These are phyloP conservation scores for Megaptera novaeangliae DNA, from an alignment of 2,113 vertebrate genomes.

Conservation along the genomic window DNA sequence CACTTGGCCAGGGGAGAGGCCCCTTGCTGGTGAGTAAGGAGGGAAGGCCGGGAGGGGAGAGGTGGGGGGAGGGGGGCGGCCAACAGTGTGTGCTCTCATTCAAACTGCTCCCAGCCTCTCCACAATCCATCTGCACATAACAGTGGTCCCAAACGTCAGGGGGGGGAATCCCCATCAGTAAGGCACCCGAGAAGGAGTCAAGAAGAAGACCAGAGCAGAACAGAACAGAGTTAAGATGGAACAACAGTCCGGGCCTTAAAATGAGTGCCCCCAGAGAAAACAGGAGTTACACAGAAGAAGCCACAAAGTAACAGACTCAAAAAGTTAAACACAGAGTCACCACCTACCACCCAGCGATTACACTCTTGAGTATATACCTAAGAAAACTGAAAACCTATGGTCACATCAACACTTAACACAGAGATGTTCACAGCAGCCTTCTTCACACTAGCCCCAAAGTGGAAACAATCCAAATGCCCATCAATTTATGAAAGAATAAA, in stretches of 20 bases:
- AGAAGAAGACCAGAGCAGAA: background rate
- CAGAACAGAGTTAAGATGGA: background rate
- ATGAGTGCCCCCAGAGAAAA: background rate
- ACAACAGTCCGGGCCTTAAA: background rate
- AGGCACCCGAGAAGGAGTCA: background rate
- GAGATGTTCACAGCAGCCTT: background rate
- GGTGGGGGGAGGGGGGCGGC: background rate
- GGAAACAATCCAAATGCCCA: background rate
- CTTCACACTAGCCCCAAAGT: background rate
- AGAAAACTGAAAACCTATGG: background rate
- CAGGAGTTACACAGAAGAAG: background rate
- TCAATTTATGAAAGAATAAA: background rate
- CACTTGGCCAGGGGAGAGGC: background rate
- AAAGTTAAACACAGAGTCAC: background rate
- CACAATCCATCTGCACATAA: background rate
- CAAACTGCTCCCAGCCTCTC: background rate
- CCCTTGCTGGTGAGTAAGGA: background rate
- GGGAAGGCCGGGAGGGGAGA: background rate
- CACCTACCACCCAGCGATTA: background rate
- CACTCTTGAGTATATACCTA: background rate
- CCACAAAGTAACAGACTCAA: background rate
- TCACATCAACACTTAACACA: background rate
- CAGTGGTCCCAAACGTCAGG: background rate
- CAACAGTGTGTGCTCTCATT: background rate
- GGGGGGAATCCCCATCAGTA: accelerated